A percentile compares a stretch with the other conserved stretches of the same genome.
Evolutionary conservation across 2,888 invertebrate species (phyloP).

Genomic region (Limnephilus marmoratus): DNA sequence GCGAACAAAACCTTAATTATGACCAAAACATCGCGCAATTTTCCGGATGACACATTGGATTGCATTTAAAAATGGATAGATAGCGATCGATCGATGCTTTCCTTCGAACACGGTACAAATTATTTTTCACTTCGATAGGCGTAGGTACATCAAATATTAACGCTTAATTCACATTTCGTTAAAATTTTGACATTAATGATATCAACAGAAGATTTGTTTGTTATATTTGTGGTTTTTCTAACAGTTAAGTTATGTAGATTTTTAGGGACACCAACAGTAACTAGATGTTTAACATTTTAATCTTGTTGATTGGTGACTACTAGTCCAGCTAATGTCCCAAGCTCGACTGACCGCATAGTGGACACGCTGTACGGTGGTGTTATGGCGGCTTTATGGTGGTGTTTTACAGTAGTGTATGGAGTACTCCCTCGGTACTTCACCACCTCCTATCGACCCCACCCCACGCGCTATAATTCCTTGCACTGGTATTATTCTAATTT

Average conservation of each 20-base stretch:
- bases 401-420: background rate
- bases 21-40: background rate
- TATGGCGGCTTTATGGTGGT: background rate
- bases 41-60: background rate
- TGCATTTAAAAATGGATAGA: background rate
- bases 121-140: background rate
- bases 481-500: conserved; percentile 17
- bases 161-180: background rate
- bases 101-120: background rate
- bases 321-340: background rate
- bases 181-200: background rate
- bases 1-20: background rate
- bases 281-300: background rate
- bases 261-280: background rate
- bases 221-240: background rate
- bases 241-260: background rate
- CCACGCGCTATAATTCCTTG: background rate
- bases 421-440: background rate
- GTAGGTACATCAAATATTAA: background rate
- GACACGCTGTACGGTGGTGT: background rate
- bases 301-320: background rate
- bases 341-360: conserved; percentile 2
- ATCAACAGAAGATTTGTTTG: background rate
- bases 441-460: background rate
- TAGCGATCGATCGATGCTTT: background rate